Conservation (phyloP, 2,888 invertebrate species). For the Plebejus melissa region DNA sequence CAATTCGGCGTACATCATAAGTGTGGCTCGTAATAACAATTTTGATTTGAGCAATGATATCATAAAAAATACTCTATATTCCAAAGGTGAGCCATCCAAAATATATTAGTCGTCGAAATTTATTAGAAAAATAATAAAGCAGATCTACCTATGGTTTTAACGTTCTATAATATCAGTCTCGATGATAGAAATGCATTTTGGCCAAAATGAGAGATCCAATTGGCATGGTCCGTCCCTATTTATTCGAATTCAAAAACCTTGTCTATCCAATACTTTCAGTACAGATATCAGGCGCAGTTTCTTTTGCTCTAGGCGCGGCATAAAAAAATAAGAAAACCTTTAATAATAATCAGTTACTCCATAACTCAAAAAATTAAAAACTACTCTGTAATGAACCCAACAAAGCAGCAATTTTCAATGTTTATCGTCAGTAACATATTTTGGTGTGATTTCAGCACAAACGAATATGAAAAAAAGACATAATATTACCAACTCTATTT, state of each 20-base stretch:
- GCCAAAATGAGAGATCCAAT: constrained; percentile 73
- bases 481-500: constrained; percentile 21
- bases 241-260: constrained; percentile 52
- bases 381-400: neutral
- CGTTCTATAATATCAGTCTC: constrained; percentile 76
- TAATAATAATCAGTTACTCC: neutral
- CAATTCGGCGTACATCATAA: constrained; percentile 66
- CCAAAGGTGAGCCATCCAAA: constrained; percentile 76
- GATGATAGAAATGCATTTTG: constrained; percentile 74
- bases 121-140: constrained; percentile 71
- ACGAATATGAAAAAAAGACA: constrained; percentile 25
- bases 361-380: too few species aligned
- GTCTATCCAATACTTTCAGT: constrained; percentile 53
- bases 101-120: constrained; percentile 67
- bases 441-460: constrained; percentile 44
- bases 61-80: constrained; percentile 62
- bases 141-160: constrained; percentile 73
- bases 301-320: neutral
- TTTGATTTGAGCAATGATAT: constrained; percentile 73
- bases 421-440: neutral
- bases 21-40: constrained; percentile 69
- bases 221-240: constrained; percentile 53
- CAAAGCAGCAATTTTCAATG: neutral
- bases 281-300: constrained; percentile 55
- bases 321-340: neutral